Evolutionary conservation across 2,797 vertebrate genomes (phyloP).

Genomic region (Meriones psammophilus): DNA sequence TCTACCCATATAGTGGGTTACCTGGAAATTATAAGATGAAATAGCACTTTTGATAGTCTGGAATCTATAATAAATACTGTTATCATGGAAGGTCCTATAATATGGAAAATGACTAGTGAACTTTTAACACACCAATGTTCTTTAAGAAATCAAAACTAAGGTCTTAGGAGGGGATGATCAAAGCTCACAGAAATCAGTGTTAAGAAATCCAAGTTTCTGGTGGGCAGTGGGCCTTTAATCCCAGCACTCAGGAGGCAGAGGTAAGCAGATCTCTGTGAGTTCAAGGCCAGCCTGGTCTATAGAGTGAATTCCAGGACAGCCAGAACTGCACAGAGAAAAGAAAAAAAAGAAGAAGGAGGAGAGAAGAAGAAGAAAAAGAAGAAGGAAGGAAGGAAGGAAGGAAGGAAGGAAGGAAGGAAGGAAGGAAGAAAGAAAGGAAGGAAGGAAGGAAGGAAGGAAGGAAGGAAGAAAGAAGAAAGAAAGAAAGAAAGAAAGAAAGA

Average conservation of each 20-base stretch:
- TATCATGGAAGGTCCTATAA: not conserved
- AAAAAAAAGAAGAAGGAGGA: not conserved
- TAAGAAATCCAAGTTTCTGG: conserved; percentile 13
- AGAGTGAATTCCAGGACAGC: not conserved
- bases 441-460: too few relatives aligned
- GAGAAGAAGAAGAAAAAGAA: too few relatives aligned
- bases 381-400: too few relatives aligned
- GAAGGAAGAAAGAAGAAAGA: too few relatives aligned
- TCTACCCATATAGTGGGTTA: not conserved
- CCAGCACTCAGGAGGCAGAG: not conserved
- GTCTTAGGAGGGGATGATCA: not conserved
- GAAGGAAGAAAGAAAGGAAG: too few relatives aligned
- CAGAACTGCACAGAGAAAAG: not conserved
- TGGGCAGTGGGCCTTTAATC: not conserved
- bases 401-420: too few relatives aligned
- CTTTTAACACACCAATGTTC: conserved; percentile 14
- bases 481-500: too few relatives aligned
- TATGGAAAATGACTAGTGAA: not conserved
- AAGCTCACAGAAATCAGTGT: conserved; percentile 4
- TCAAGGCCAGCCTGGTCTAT: not conserved
- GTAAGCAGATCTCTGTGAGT: not conserved
- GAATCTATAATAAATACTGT: not conserved
- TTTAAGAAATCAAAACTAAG: not conserved
- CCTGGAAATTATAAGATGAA: conserved; percentile 8
- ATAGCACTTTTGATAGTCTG: not conserved